Conservation (phyloP, 2,113 vertebrate genomes). For the Scalopus aquaticus region DNA sequence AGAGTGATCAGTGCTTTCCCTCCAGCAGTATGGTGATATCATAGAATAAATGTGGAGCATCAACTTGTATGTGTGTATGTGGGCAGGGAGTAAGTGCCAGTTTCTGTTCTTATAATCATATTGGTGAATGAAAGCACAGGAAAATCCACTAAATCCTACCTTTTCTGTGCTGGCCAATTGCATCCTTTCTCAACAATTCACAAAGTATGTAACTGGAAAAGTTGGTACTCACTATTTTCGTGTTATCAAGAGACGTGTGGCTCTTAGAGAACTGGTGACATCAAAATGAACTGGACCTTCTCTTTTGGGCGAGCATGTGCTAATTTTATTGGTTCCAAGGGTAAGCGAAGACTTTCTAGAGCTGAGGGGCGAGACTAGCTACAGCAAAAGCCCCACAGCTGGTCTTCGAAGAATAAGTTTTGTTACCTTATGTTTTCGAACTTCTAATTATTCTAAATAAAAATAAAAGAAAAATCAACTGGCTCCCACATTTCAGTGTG, state of each 20-base stretch:
- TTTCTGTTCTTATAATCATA: neutral
- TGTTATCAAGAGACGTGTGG: neutral
- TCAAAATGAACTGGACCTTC: neutral
- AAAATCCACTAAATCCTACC: neutral
- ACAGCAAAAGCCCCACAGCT: neutral
- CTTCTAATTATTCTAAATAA: slow-evolving; percentile 56
- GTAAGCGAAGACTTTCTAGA: neutral
- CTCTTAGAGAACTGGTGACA: neutral
- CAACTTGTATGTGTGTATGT: neutral
- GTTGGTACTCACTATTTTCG: slow-evolving; percentile 9
- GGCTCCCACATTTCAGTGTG: neutral
- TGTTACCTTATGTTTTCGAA: slow-evolving; percentile 47
- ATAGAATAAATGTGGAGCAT: neutral
- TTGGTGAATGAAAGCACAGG: neutral
- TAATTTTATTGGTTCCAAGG: neutral
- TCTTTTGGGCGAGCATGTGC: neutral
- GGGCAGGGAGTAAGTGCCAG: neutral
- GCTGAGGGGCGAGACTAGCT: neutral
- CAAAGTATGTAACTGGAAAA: neutral
- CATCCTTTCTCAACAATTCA: neutral
- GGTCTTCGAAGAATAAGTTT: slow-evolving; percentile 56
- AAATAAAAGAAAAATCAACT: slow-evolving; percentile 10
- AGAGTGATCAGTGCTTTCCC: neutral
- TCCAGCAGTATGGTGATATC: neutral
- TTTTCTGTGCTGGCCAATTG: neutral